These are phyloP conservation scores for Pampusana beccarii DNA, from an alignment of 2,113 vertebrate genomes.

Conservation along the genomic window DNA sequence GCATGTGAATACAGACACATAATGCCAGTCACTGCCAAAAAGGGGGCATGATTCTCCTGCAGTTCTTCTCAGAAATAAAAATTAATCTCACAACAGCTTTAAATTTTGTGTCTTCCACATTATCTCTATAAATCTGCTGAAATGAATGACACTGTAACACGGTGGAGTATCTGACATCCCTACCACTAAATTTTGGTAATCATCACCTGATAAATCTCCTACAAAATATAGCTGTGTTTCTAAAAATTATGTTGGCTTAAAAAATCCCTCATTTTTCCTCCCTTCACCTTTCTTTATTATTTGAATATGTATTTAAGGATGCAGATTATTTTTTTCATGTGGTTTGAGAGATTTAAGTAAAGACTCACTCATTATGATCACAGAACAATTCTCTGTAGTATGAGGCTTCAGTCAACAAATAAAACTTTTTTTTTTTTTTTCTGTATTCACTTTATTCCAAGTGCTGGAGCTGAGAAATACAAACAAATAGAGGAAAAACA, in stretches of 20 bases:
- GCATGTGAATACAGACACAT: background rate
- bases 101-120: background rate
- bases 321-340: background rate
- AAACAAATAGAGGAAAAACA: background rate
- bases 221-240: background rate
- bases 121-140: background rate
- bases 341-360: background rate
- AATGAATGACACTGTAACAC: background rate
- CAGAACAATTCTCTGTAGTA: background rate
- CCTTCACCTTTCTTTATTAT: background rate
- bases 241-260: background rate
- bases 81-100: background rate
- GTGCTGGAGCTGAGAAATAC: background rate
- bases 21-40: background rate
- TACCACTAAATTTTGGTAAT: background rate
- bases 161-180: background rate
- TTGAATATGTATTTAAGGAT: background rate
- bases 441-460: background rate
- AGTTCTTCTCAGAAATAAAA: background rate
- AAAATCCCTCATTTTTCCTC: background rate
- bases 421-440: background rate
- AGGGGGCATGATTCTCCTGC: background rate
- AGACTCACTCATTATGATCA: background rate
- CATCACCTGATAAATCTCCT: background rate
- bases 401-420: background rate